Evolutionary conservation across 2,888 invertebrate genomes (phyloP).

Genomic region (Crocallis elinguaria): DNA sequence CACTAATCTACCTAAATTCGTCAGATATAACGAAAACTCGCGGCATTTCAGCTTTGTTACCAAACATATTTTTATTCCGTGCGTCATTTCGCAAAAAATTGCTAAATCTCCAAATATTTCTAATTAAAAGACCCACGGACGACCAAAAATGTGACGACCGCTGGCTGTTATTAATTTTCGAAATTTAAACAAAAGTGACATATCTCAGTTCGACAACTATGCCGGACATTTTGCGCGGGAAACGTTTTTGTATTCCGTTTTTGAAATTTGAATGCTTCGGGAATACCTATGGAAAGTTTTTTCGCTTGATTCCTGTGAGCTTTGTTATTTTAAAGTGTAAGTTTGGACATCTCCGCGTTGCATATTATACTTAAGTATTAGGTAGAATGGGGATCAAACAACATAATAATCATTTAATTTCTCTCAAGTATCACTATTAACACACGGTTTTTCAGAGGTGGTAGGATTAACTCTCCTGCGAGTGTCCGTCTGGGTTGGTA

Average conservation of each 20-base stretch:
- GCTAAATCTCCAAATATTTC: slow-evolving; percentile 76
- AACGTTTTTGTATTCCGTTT: slow-evolving; percentile 67
- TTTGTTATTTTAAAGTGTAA: too few species aligned
- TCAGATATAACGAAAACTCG: slow-evolving; percentile 31
- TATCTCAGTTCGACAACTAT: slow-evolving; percentile 77
- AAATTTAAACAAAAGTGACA: slow-evolving; percentile 81
- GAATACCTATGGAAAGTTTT: background rate
- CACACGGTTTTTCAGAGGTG: too few species aligned
- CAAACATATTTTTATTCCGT: slow-evolving; percentile 43
- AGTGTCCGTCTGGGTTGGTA: too few species aligned
- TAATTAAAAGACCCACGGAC: slow-evolving; percentile 69
- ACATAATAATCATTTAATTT: too few species aligned
- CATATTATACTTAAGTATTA: too few species aligned
- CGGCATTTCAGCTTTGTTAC: slow-evolving; percentile 35
- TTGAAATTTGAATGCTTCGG: slow-evolving; percentile 55
- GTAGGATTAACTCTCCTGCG: too few species aligned
- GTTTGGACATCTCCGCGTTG: too few species aligned
- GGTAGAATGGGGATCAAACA: too few species aligned
- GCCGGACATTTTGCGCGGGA: slow-evolving; percentile 66
- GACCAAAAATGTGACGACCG: slow-evolving; percentile 61
- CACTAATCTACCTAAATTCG: slow-evolving; percentile 36
- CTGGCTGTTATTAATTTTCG: slow-evolving; percentile 76
- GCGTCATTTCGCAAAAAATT: slow-evolving; percentile 53
- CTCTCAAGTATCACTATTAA: too few species aligned
- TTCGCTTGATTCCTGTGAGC: background rate